A percentile compares a stretch with the other conserved stretches of the same genome.
phyloP scores from a whole-genome alignment of 2,888 invertebrate species.

The Willowsia nigromaculata region DNA sequence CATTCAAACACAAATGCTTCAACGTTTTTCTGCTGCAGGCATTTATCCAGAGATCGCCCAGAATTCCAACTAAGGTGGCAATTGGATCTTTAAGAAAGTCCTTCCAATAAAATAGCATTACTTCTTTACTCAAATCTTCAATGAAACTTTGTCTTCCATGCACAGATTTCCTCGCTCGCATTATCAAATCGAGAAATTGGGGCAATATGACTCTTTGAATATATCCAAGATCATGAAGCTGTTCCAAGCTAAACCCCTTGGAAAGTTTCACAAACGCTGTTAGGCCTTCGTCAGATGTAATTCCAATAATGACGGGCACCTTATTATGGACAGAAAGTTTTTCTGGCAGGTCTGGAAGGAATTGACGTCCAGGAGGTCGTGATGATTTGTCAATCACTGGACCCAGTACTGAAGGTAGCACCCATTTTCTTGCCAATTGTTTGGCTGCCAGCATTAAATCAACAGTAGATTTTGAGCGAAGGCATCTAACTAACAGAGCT shows the following conservation, averaged over 20 bases:
- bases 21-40: slow-evolving; percentile 43
- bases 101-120: neutral
- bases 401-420: slow-evolving; percentile 42
- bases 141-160: neutral
- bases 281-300: slow-evolving; percentile 71
- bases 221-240: slow-evolving; percentile 6
- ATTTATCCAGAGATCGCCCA: slow-evolving; percentile 52
- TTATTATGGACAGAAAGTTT: slow-evolving; percentile 44
- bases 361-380: neutral
- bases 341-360: slow-evolving; percentile 58
- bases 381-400: slow-evolving; percentile 58
- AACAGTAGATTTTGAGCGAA: slow-evolving; percentile 16
- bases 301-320: slow-evolving; percentile 71
- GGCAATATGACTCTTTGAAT: slow-evolving; percentile 41
- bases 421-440: slow-evolving; percentile 8
- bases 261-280: slow-evolving; percentile 49
- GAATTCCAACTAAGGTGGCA: slow-evolving; percentile 26
- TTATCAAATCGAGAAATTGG: slow-evolving; percentile 47
- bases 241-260: neutral
- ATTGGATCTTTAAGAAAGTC: slow-evolving; percentile 14
- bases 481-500: slow-evolving; percentile 25
- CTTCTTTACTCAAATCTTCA: neutral
- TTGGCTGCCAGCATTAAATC: slow-evolving; percentile 63
- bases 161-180: neutral
- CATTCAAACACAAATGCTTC: slow-evolving; percentile 27